These are phyloP conservation scores for Gobius niger DNA, from an alignment of 2,113 vertebrate species.

Conservation along the genomic window DNA sequence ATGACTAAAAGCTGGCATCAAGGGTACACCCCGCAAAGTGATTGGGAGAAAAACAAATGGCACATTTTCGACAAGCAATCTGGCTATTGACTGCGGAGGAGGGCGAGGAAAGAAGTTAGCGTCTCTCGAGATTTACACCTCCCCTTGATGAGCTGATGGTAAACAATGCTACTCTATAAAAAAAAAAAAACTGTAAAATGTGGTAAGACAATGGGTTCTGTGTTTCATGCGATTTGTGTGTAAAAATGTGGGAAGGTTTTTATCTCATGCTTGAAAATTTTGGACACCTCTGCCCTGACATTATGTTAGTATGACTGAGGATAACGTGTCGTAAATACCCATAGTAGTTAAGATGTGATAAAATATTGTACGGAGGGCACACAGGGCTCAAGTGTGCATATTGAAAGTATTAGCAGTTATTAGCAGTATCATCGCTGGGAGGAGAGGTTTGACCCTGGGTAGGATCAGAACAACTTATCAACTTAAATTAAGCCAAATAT, in stretches of 20 bases:
- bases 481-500: too few species aligned
- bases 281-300: too few species aligned
- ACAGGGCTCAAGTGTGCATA: too few species aligned
- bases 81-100: conserved; percentile 56
- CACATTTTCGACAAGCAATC: conserved; percentile 39
- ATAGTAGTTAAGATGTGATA: too few species aligned
- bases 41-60: conserved; percentile 52
- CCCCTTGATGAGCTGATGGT: conserved; percentile 50
- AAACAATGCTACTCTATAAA: conserved; percentile 41
- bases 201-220: not conserved
- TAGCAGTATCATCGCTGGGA: too few species aligned
- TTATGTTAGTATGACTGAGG: too few species aligned
- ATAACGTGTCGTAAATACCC: too few species aligned
- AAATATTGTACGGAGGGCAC: too few species aligned
- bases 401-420: too few species aligned
- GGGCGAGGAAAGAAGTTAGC: conserved; percentile 42
- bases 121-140: conserved; percentile 41
- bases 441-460: too few species aligned
- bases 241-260: not conserved
- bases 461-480: too few species aligned
- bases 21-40: conserved; percentile 38
- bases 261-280: too few species aligned
- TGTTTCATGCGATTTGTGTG: not conserved
- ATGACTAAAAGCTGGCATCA: conserved; percentile 42
- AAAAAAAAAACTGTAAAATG: not conserved